These are phyloP conservation scores for Rhyzopertha dominica DNA, from an alignment of 1,140 invertebrate genomes.

Conservation along the genomic window DNA sequence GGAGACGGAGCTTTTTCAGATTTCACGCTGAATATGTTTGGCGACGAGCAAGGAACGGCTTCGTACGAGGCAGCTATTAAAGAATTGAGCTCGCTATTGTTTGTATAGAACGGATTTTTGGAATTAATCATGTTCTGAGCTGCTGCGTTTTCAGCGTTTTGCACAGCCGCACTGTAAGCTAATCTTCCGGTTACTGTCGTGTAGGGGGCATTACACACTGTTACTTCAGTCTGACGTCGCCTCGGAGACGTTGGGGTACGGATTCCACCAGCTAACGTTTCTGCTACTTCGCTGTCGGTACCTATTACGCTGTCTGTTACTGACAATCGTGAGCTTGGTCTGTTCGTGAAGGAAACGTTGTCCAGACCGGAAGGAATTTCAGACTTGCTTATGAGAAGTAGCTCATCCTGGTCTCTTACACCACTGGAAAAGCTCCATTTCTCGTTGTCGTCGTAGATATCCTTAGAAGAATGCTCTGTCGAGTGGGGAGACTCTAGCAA, in stretches of 20 bases:
- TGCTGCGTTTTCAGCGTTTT: constrained; percentile 52
- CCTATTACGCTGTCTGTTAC: constrained; percentile 47
- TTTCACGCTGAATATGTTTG: constrained; percentile 47
- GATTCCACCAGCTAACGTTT: constrained; percentile 46
- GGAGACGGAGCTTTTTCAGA: constrained; percentile 57
- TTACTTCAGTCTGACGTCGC: constrained; percentile 50
- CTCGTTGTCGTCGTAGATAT: constrained; percentile 62
- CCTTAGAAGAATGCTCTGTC: constrained; percentile 64
- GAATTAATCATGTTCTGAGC: constrained; percentile 29
- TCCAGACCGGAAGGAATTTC: constrained; percentile 35
- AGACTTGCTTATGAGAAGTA: constrained; percentile 47
- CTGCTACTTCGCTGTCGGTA: constrained; percentile 52
- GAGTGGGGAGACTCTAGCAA: constrained; percentile 58
- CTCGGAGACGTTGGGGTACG: constrained; percentile 51
- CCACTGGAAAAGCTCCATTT: constrained; percentile 68
- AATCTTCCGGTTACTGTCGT: constrained; percentile 54
- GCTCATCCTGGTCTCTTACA: constrained; percentile 53
- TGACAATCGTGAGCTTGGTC: constrained; percentile 56
- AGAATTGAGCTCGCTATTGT: constrained; percentile 48
- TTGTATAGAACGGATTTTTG: constrained; percentile 44
- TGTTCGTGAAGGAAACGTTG: constrained; percentile 43
- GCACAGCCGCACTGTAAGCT: constrained; percentile 56
- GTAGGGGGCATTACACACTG: constrained; percentile 51
- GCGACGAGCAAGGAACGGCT: constrained; percentile 47
- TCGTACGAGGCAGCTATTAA: constrained; percentile 50